phyloP scores from a whole-genome alignment of 2,113 vertebrate species.

The Stegastes partitus region DNA sequence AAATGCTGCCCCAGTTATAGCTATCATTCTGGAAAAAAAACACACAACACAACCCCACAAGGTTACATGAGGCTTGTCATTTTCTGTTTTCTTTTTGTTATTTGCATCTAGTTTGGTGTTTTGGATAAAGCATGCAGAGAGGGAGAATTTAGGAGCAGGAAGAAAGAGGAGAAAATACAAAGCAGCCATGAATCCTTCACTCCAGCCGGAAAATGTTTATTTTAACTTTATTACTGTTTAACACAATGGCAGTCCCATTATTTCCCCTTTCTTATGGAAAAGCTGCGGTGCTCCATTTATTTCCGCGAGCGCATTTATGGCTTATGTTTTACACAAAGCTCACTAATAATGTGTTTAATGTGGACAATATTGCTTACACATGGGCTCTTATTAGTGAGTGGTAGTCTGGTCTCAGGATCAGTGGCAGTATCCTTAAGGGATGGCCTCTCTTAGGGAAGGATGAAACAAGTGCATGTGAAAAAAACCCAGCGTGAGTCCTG shows the following conservation, averaged over 20 bases:
- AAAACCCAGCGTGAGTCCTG: slow-evolving; percentile 91
- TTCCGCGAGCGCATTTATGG: slow-evolving; percentile 57
- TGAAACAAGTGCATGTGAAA: slow-evolving; percentile 88
- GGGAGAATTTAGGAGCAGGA: slow-evolving; percentile 34
- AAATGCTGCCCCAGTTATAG: slow-evolving; percentile 81
- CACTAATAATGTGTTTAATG: slow-evolving; percentile 84
- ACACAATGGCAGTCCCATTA: slow-evolving; percentile 32
- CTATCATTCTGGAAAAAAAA: slow-evolving; percentile 76
- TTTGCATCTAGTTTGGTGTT: slow-evolving; percentile 59
- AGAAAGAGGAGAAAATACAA: slow-evolving; percentile 23
- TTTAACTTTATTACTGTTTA: slow-evolving; percentile 32
- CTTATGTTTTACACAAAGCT: slow-evolving; percentile 77
- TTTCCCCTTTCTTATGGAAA: slow-evolving; percentile 25
- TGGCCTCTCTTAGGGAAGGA: slow-evolving; percentile 89
- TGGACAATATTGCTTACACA: slow-evolving; percentile 89
- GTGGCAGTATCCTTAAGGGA: slow-evolving; percentile 88
- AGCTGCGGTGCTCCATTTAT: slow-evolving; percentile 26
- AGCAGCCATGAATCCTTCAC: slow-evolving; percentile 3
- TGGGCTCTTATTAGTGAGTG: slow-evolving; percentile 91
- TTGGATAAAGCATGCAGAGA: slow-evolving; percentile 41
- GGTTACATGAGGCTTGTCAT: slow-evolving; percentile 72
- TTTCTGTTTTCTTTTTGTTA: slow-evolving; percentile 50
- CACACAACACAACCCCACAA: slow-evolving; percentile 48
- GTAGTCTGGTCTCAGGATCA: slow-evolving; percentile 88
- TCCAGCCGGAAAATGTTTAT: slow-evolving; percentile 31